Base-by-base conservation (phyloP, 2,888 invertebrate genomes). In the Orchesella flavescens region DNA sequence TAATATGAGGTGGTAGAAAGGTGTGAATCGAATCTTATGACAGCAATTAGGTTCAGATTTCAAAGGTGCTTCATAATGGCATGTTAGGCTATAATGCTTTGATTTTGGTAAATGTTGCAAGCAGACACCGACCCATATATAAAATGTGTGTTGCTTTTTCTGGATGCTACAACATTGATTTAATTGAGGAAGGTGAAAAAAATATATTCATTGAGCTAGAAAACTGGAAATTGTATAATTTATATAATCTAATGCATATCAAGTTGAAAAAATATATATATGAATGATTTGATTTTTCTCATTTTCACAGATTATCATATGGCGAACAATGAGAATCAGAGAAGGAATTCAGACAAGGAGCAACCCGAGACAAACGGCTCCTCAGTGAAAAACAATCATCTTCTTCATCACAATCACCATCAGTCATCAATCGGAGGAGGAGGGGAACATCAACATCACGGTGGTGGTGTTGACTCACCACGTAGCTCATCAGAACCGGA, bases 401-500 rank as follows among this genome's bases (percentile, higher is more conserved):
- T 61, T 15, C 61, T 69, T 63, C 75, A 75, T 34, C 75, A 82
- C 71, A 75, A 75, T 46, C 82, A 82, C 71, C 71, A 79, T 55
- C 69, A 75, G 69, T 74, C 75, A 61, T 75, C 75, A 34, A 3
- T 46, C 44, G 68, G 57, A 46, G 71, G 55, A 59, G 79, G 71
- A n/a, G 59, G 23, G n/a, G 69, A 82, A 46, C 82, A 82, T 69
- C 81, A 81, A 21, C 80, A 72, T 12, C 83, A 84, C 13, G 23
- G 73, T 63, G 76, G 71, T 44, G 79, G 79, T 68, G 83, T 83
- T 17, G 85, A 85, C 75, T 84, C 84, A 68, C 84, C 84, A 73
- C 85, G 79, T n/a, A 83, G 83, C 71, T 85, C 82, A 63, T 82
- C 85, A 43, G 84, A 84, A 78, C 78, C 81, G 77, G 83, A 85